Evolutionary conservation across 1,140 invertebrate genomes (phyloP), one percentile per base, ranked within the genome.

Genomic region (Phymorhynchus buccinoides): DNA sequence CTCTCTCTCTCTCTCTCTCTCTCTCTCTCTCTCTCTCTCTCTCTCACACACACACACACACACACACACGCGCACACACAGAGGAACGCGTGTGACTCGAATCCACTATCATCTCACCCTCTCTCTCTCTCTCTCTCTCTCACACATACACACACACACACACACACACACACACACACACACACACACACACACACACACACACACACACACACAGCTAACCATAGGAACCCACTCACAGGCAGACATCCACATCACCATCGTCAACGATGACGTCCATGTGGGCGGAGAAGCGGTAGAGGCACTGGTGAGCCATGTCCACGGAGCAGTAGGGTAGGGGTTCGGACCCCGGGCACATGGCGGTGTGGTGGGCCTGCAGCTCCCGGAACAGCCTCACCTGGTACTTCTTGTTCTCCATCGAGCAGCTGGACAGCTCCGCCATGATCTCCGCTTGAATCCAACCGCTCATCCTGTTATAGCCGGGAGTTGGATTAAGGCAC

Each of bases 241-340:
- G 35, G 44, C 79, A 80, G 14, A 80, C 27, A 14, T 80, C 44
- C 27, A 48, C 79, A 14, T 32, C 37, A 30, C 9, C 27, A n/a
- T 32, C 44, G 27, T 37, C 48, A 9, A n/a, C n/a, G 4, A n/a
- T 35, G 22, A 52, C 27, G 7, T 52, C 79, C 79, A 80, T 80
- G 48, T 3, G 32, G 48, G 79, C 42, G 12, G 79, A 30, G 48
- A 80, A 80, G 1, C 44, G 73, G 1, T n/a, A 22, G 16, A 86
- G 32, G 42, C 80, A 86, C 27, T 77, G 80, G 16, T 6, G 1
- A n/a, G 75, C 80, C 77, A 66, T 56, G 30, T 78, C 37, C 3
- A 56, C 56, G 7, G 80, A 86, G 52, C 85, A 83, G 41, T 35
- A 41, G 41, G 35, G 52, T 14, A 35, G 27, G 14, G 32, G 42